Evolutionary conservation across 1,140 invertebrate species (phyloP).

Genomic region (Oscheius sp.): DNA sequence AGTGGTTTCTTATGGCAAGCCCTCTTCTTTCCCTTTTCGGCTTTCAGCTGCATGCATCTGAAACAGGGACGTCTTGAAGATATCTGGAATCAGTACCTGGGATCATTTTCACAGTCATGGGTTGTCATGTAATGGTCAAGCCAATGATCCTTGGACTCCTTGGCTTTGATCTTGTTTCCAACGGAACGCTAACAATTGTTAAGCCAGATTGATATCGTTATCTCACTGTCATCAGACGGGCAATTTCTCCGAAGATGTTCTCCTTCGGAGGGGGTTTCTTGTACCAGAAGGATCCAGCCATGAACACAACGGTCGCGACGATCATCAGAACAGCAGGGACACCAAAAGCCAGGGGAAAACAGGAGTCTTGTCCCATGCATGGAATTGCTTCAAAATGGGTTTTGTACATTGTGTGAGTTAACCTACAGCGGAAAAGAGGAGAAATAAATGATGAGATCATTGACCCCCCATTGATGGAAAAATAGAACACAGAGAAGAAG

Average conservation of each 20-base stretch:
- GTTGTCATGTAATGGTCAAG: constrained; percentile 73
- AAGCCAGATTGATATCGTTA: neutral
- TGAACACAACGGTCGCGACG: constrained; percentile 65
- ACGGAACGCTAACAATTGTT: constrained; percentile 56
- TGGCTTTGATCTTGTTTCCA: constrained; percentile 40
- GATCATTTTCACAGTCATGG: constrained; percentile 60
- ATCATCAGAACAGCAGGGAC: constrained; percentile 63
- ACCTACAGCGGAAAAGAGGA: constrained; percentile 72
- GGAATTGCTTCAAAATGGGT: constrained; percentile 37
- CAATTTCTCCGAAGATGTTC: constrained; percentile 38
- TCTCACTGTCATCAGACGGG: constrained; percentile 32
- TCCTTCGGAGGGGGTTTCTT: constrained; percentile 68
- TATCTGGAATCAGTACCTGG: neutral
- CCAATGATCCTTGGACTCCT: constrained; percentile 71
- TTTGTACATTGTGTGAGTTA: constrained; percentile 5
- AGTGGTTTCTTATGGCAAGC: constrained; percentile 65
- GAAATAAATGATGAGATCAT: constrained; percentile 84
- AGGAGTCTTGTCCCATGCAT: constrained; percentile 59
- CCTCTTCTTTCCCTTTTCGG: constrained; percentile 25
- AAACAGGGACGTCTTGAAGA: neutral
- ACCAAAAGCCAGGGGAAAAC: constrained; percentile 61
- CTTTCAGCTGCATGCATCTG: neutral
- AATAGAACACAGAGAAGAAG: constrained; percentile 91
- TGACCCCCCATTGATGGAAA: constrained; percentile 86
- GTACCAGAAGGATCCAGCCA: constrained; percentile 77